Percentiles rank a stretch among this genome's conserved stretches.
These are phyloP conservation scores for Achlya flavicornis DNA, from an alignment of 2,888 invertebrate genomes.

Conservation along the genomic window DNA sequence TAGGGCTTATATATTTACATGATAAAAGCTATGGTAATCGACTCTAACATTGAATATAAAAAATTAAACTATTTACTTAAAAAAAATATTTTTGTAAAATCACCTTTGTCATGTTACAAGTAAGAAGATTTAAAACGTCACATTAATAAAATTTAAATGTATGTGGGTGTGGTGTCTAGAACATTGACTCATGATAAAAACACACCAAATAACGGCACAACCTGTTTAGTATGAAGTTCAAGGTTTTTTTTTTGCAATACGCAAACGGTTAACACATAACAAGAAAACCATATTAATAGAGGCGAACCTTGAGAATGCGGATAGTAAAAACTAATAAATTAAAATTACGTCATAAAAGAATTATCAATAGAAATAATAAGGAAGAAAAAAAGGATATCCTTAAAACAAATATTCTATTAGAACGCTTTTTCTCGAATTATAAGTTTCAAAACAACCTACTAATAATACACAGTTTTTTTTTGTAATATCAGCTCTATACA, in stretches of 20 bases:
- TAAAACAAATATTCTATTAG: no score
- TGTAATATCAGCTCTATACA: conserved; percentile 33
- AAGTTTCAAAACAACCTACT: no score
- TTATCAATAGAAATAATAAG: not conserved
- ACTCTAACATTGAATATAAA: no score
- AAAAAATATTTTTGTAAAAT: no score
- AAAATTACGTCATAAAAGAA: conserved; percentile 4
- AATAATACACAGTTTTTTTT: not conserved
- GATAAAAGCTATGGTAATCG: no score
- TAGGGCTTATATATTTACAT: no score
- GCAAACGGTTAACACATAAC: not conserved
- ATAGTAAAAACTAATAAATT: not conserved
- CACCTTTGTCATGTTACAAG: no score
- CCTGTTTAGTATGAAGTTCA: not conserved
- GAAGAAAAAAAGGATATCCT: no score
- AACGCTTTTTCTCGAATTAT: no score
- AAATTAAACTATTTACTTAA: no score
- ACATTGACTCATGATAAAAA: conserved; percentile 4
- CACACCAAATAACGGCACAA: not conserved
- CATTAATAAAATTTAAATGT: not conserved
- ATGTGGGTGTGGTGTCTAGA: conserved; percentile 7
- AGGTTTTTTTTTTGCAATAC: not conserved
- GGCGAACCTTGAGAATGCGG: not conserved
- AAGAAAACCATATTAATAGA: not conserved
- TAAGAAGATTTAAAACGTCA: no score